phyloP scores from a whole-genome alignment of 2,888 invertebrate species.

The Vanessa cardui region DNA sequence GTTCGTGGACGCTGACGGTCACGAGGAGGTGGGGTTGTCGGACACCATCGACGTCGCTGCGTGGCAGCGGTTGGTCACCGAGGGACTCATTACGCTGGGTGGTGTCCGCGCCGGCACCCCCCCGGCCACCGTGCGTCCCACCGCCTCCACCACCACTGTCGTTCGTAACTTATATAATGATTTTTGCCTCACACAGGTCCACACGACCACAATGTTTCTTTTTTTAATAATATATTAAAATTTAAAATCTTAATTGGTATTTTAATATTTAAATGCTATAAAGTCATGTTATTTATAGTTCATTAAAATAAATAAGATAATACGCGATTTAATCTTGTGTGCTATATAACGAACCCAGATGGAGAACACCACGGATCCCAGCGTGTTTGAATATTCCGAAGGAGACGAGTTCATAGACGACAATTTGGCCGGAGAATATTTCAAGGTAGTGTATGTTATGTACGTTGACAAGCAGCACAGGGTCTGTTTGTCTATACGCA shows the following conservation, averaged over 20 bases:
- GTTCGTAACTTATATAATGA: neutral
- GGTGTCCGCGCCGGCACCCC: slow-evolving; percentile 50
- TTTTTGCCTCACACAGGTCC: neutral
- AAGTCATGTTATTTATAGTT: too few relatives aligned
- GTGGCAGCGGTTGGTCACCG: slow-evolving; percentile 75
- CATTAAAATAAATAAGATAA: too few relatives aligned
- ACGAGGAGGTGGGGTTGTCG: slow-evolving; percentile 76
- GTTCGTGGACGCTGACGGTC: slow-evolving; percentile 77
- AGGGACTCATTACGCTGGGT: slow-evolving; percentile 71
- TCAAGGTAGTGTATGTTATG: slow-evolving; percentile 59
- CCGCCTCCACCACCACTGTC: slow-evolving; percentile 30
- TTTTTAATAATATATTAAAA: too few relatives aligned
- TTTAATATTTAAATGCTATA: too few relatives aligned
- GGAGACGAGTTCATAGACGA: slow-evolving; percentile 67
- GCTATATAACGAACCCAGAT: slow-evolving; percentile 47
- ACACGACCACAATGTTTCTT: too few relatives aligned
- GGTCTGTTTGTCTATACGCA: neutral
- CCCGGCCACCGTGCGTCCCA: slow-evolving; percentile 40
- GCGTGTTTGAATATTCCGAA: slow-evolving; percentile 63
- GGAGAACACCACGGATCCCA: slow-evolving; percentile 63
- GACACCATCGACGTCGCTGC: slow-evolving; percentile 73
- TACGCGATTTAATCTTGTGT: neutral
- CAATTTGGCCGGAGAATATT: slow-evolving; percentile 72
- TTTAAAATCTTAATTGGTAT: too few relatives aligned
- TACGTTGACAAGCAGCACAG: too few relatives aligned